Base-by-base conservation (phyloP, 2,888 invertebrate species). In the Cosmopolites sordidus region DNA sequence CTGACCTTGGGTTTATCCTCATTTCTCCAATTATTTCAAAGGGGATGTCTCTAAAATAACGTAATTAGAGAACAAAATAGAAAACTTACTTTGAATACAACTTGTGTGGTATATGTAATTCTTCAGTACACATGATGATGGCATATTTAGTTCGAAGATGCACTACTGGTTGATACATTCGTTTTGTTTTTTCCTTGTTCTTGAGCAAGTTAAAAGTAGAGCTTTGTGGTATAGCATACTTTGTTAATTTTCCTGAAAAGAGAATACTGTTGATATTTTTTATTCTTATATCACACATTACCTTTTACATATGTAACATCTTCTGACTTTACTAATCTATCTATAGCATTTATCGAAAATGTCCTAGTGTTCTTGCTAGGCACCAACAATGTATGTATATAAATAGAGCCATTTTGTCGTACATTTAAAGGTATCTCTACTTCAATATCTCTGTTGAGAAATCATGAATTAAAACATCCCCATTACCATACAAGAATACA, bases 331-430 rank as follows among this genome's bases (percentile, higher is more conserved):
- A 80, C 75, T 18, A 85, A 75, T 18, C 82, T 72, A 62, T 76
- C 74, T 50, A 80, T 78, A 14, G 50, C 39, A 62, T 76, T 74
- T 50, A 80, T 78, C 12, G 50, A 40, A 0, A 78, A 66, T 1
- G 77, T 76, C 29, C 69, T 75, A 16, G 75, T 73, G 22, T 48
- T 37, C 11, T 45, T 42, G 22, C 80, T 73, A 45, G 86, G 80
- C 14, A 84, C 79, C 29, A 89, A 67, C 43, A 86, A 79, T 1
- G 87, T 81, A 72, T 92, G 90, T 67, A 93, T 79, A 68, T 79
- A 87, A 41, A 96, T 70, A 4, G 89, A 87, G 1, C 95, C 96
- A 78, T 96, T 96, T 51, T 84, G 82, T 11, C 88, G 78, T 0
- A 89, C 90, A 70, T 82, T 82, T 16, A 75, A 73, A 2, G 93